Evolutionary conservation across 2,113 vertebrate genomes (phyloP).

Genomic region (Apodemus sylvaticus): DNA sequence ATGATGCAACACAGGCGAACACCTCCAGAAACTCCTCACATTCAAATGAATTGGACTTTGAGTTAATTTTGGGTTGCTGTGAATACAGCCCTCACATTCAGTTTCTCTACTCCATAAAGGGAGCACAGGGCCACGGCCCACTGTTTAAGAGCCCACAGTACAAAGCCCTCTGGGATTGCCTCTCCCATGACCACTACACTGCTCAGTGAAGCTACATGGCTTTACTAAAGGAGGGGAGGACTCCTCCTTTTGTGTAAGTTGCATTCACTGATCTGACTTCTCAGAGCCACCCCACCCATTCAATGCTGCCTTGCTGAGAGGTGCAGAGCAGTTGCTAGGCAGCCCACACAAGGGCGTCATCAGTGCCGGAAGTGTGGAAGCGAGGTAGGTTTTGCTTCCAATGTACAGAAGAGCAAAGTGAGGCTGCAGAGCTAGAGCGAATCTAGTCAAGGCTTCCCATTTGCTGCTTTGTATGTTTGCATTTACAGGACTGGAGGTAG

Average conservation of each 20-base stretch:
- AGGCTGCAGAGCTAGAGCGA: neutral
- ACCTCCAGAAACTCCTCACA: neutral
- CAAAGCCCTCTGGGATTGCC: neutral
- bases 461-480: neutral
- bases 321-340: neutral
- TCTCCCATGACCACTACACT: neutral
- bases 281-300: neutral
- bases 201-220: neutral
- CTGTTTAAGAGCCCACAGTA: too few relatives aligned
- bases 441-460: neutral
- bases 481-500: neutral
- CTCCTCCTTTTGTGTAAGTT: neutral
- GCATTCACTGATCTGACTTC: neutral
- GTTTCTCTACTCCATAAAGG: neutral
- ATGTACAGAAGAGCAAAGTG: constrained; percentile 7
- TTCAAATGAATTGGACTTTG: neutral
- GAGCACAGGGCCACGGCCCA: neutral
- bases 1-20: neutral
- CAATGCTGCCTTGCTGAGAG: neutral
- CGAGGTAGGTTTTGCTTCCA: neutral
- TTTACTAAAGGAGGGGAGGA: neutral
- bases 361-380: neutral
- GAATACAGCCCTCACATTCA: neutral
- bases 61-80: neutral
- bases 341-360: neutral